A percentile compares a stretch with the other conserved stretches of the same genome.
Evolutionary conservation across 2,888 invertebrate genomes (phyloP).

Genomic region (Seira sanloemensis): DNA sequence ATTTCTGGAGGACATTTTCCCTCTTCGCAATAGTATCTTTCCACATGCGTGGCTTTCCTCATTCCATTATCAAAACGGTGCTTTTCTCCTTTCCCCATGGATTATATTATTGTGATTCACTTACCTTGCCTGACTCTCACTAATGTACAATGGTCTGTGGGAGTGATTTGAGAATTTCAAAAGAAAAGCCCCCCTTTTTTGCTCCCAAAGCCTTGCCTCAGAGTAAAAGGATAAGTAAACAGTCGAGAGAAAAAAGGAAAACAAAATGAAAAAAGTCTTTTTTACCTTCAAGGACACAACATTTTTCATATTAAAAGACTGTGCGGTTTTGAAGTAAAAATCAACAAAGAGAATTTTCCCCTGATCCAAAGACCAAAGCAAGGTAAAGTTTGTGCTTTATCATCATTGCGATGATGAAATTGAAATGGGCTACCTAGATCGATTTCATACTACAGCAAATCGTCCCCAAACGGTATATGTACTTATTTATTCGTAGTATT

Average conservation of each 20-base stretch:
- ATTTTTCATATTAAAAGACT: background rate
- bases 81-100: conserved; percentile 31
- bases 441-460: background rate
- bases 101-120: conserved; percentile 29
- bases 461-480: no score
- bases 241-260: conserved; percentile 20
- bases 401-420: background rate
- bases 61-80: conserved; percentile 40
- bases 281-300: conserved; percentile 48
- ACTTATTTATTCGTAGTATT: background rate
- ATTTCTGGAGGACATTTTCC: conserved; percentile 4
- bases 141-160: background rate
- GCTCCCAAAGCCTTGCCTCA: background rate
- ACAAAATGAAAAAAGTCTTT: conserved; percentile 36
- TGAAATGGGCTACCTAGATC: background rate
- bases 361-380: background rate
- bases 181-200: background rate
- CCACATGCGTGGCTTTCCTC: conserved; percentile 6
- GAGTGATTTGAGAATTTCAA: background rate
- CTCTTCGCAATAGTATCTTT: background rate
- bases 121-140: background rate
- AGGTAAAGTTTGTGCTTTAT: background rate
- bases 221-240: conserved; percentile 6
- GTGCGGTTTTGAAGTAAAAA: background rate
- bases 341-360: conserved; percentile 30